Evolutionary conservation across 2,888 invertebrate genomes (phyloP), one percentile per base, ranked within the genome.

Genomic region (Mechanitis messenoides): DNA sequence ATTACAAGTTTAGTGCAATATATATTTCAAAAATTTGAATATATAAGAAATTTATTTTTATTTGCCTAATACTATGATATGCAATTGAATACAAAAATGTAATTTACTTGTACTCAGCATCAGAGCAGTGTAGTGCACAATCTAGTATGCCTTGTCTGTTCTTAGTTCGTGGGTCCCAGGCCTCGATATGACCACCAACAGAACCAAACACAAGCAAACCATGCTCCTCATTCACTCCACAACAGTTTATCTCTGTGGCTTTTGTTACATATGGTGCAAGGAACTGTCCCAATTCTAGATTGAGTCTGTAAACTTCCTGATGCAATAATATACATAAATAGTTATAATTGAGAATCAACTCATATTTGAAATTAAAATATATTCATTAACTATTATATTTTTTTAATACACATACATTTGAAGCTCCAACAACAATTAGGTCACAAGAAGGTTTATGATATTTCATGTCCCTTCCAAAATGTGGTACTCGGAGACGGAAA

Each of bases 261-360:
- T 94, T 93, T 3, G 96, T 94, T 62, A 92, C 91, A 76, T 94
- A 94, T 0, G 99, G 95, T 71, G 95, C 94, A 75, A 98, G 87
- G 85, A 98, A 99, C 76, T 97, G 95, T 0, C 99, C 99, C 75
- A 97, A 92, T 87, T 99, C 98, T 69, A 99, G 91, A 90, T 99
- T 99, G 63, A 99, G 90, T 69, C 99, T 93, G 80, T 97, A 98
- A 33, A 98, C 95, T 81, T 99, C 97, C 97, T 97, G 80, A 60
- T 81, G 81, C 56, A 28, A 60, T 33, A 61, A 55, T 65, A 58
- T 62, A 62, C 9, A 42, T 42, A 42, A 9, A 9, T 42, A 9
- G 11, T 42, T 9, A 9, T 42, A 9, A 9, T 42, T 42, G 6
- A 9, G 3, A 42, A 9, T 9, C 1, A 1, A 11, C 1, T 9